Percentiles rank a stretch among this genome's conserved stretches.
Conservation (phyloP, 2,113 vertebrate genomes). For the Nothoprocta perdicaria region DNA sequence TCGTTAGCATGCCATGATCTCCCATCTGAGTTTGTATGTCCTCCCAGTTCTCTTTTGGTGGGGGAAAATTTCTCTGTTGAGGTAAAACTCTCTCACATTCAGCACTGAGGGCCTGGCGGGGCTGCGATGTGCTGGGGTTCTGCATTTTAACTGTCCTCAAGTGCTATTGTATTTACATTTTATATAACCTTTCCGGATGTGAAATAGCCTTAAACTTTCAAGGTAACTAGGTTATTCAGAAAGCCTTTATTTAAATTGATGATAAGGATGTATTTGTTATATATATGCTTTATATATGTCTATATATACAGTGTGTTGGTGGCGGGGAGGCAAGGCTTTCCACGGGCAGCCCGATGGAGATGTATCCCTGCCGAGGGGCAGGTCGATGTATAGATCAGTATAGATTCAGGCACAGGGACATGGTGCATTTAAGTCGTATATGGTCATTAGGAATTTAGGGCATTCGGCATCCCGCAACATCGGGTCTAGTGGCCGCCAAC, state of each 20-base stretch:
- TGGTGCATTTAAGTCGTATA: rapidly evolving
- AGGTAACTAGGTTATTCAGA: neutral
- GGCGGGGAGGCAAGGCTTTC: neutral
- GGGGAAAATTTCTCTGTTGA: neutral
- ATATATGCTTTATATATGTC: too few species aligned
- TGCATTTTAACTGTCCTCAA: neutral
- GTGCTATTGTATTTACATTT: neutral
- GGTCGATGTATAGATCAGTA: neutral
- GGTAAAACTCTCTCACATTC: neutral
- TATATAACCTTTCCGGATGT: neutral
- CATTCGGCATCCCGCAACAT: neutral
- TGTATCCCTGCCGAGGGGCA: rapidly evolving
- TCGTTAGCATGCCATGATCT: neutral
- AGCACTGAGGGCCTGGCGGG: neutral
- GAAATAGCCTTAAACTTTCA: neutral
- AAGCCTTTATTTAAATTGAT: neutral
- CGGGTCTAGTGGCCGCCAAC: neutral
- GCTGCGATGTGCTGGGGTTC: neutral
- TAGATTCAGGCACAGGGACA: rapidly evolving
- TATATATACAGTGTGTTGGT: rapidly evolving
- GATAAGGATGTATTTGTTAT: neutral
- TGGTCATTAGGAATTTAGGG: neutral
- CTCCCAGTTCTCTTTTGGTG: neutral
- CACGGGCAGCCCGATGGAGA: rapidly evolving
- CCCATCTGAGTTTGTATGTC: neutral